Conservation (phyloP, 2,888 invertebrate species). For the Idaea dimidiata region DNA sequence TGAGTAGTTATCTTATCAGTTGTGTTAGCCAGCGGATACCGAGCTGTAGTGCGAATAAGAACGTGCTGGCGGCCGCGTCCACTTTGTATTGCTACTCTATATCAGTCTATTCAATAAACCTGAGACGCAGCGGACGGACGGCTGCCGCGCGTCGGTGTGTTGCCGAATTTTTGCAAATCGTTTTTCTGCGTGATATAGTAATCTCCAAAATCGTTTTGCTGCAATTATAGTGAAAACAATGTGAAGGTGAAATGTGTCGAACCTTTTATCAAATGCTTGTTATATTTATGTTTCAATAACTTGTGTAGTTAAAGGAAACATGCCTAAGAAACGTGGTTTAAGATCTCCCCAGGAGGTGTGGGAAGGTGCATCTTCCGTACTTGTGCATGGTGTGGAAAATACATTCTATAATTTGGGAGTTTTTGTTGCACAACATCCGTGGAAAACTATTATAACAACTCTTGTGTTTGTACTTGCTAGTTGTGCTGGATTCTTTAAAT, state of each 20-base stretch:
- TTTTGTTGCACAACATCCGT: conserved; percentile 81
- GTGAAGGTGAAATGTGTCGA: conserved; percentile 9
- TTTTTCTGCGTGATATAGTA: not conserved
- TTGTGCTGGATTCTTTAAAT: conserved; percentile 82
- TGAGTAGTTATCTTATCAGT: conserved; percentile 2
- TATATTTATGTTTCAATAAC: not conserved
- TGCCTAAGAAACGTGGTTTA: conserved; percentile 57
- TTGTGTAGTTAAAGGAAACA: conserved; percentile 22
- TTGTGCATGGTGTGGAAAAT: conserved; percentile 67
- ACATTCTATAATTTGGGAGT: conserved; percentile 82
- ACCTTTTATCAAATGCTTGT: not conserved
- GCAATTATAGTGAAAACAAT: not conserved
- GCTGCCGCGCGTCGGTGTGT: not conserved
- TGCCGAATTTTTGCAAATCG: not conserved
- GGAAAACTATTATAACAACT: conserved; percentile 80
- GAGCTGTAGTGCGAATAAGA: not conserved
- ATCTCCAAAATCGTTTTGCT: not conserved
- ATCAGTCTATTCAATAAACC: not conserved
- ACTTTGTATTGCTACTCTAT: not conserved
- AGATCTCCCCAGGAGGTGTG: conserved; percentile 65
- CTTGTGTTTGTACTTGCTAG: conserved; percentile 80
- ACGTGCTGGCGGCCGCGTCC: not conserved
- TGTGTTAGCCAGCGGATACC: not conserved
- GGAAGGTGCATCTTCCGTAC: conserved; percentile 63
- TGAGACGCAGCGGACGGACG: not conserved